A percentile compares a stretch with the other conserved stretches of the same genome.
Conservation (phyloP, 1,140 invertebrate genomes). For the Sminthurides bifidus region DNA sequence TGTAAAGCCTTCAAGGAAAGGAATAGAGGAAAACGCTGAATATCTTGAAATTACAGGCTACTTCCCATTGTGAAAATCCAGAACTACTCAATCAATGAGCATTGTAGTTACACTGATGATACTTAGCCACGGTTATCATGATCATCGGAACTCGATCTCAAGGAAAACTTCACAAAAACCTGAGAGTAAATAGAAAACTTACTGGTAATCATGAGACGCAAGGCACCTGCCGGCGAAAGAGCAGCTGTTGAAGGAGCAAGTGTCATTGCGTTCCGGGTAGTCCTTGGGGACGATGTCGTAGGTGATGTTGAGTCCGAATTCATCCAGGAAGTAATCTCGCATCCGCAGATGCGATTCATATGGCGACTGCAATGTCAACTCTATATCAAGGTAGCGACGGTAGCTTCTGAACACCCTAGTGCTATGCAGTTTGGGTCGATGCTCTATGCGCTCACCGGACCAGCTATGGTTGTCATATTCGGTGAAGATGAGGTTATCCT, state of each 20-base stretch:
- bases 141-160: too few relatives aligned
- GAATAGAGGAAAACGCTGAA: too few relatives aligned
- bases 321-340: slow-evolving; percentile 62
- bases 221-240: slow-evolving; percentile 72
- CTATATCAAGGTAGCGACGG: slow-evolving; percentile 59
- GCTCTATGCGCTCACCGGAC: slow-evolving; percentile 34
- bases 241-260: slow-evolving; percentile 64
- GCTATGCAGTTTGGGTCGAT: slow-evolving; percentile 44
- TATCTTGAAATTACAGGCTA: too few relatives aligned
- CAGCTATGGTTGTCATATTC: slow-evolving; percentile 52
- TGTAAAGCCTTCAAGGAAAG: too few relatives aligned
- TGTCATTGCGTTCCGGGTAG: slow-evolving; percentile 42
- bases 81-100: background rate
- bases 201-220: slow-evolving; percentile 35
- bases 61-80: background rate
- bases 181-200: slow-evolving; percentile 8
- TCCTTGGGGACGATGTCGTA: slow-evolving; percentile 54
- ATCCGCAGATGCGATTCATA: slow-evolving; percentile 73
- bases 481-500: slow-evolving; percentile 54
- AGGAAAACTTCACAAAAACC: too few relatives aligned
- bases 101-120: background rate
- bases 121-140: too few relatives aligned
- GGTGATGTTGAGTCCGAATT: slow-evolving; percentile 85
- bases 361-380: slow-evolving; percentile 55
- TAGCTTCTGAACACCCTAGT: slow-evolving; percentile 58